phyloP scores from a whole-genome alignment of 2,797 vertebrate species.

The Antrozous pallidus region DNA sequence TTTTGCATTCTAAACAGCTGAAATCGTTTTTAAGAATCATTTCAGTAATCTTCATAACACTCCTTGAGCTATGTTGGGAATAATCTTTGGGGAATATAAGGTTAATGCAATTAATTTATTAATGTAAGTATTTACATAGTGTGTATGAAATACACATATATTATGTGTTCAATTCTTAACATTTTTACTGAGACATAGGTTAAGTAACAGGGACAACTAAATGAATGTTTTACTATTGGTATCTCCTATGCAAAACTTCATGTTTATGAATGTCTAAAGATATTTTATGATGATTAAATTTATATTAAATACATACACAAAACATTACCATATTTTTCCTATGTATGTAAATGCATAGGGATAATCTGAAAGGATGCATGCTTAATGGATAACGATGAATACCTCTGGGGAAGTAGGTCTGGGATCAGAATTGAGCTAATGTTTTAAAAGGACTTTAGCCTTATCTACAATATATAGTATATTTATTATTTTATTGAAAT shows the following conservation, averaged over 20 bases:
- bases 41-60: slow-evolving; percentile 36
- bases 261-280: background rate
- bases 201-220: background rate
- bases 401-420: background rate
- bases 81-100: background rate
- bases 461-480: background rate
- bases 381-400: background rate
- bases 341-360: background rate
- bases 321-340: background rate
- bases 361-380: background rate
- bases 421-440: background rate
- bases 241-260: background rate
- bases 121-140: background rate
- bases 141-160: background rate
- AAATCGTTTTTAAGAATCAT: background rate
- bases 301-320: background rate
- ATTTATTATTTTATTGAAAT: background rate
- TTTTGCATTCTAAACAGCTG: slow-evolving; percentile 30
- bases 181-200: background rate
- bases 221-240: background rate
- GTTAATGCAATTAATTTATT: slow-evolving; percentile 12
- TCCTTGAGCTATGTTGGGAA: background rate
- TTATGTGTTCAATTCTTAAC: background rate
- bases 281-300: background rate
- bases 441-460: background rate